Evolutionary conservation across 2,113 vertebrate genomes (phyloP).

Genomic region (Pimephales promelas): DNA sequence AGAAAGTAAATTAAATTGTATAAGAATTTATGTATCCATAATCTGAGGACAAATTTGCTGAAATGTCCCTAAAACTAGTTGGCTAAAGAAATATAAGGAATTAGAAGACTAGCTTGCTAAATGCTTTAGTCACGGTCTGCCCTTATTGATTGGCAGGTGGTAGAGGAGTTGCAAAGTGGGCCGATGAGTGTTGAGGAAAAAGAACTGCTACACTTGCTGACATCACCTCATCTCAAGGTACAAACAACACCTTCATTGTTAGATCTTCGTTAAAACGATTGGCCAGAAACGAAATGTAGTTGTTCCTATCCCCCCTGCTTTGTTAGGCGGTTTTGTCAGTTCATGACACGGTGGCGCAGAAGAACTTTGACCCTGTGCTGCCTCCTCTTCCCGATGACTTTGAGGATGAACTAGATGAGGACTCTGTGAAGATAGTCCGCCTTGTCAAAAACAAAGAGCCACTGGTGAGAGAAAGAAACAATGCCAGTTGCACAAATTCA

Average conservation of each 20-base stretch:
- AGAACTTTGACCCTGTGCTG: conserved; percentile 94
- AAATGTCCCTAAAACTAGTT: not conserved
- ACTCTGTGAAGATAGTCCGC: conserved; percentile 95
- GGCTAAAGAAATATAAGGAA: too few relatives aligned
- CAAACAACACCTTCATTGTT: not conserved
- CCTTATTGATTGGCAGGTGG: conserved; percentile 78
- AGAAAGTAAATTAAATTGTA: not conserved
- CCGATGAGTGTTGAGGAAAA: conserved; percentile 87
- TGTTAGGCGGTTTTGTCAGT: conserved; percentile 90
- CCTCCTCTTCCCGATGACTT: conserved; percentile 90
- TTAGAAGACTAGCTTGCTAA: not conserved
- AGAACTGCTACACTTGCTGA: conserved; percentile 88
- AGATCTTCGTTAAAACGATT: not conserved
- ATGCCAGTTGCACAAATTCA: not conserved
- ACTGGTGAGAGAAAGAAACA: conserved; percentile 76
- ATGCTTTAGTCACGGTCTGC: conserved; percentile 2
- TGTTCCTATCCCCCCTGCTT: not conserved
- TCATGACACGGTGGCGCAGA: conserved; percentile 94
- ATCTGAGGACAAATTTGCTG: not conserved
- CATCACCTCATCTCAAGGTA: conserved; percentile 92
- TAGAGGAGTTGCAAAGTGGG: conserved; percentile 90
- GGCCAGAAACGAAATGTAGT: not conserved
- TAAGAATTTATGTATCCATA: not conserved
- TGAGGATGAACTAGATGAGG: conserved; percentile 92
- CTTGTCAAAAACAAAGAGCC: conserved; percentile 98